Base-by-base conservation (phyloP, 2,888 invertebrate species). In the Neuroscelio doddi region DNA sequence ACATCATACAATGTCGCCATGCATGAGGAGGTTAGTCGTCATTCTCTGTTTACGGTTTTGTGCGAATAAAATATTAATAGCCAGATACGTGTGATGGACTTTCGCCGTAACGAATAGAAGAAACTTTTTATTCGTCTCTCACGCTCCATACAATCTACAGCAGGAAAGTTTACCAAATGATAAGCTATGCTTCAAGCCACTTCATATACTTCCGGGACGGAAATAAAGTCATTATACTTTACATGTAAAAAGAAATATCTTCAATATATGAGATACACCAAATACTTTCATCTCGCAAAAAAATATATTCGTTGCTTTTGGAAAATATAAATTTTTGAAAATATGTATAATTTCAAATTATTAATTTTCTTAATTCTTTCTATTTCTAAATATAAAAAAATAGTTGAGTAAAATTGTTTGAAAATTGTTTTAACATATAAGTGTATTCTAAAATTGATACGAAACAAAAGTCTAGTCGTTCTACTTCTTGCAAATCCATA, bases 401-500 rank as follows among this genome's bases (percentile, higher is more conserved):
- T 5, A 16, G 4, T n/a, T 16, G 3, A 38, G 14, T 38, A 8
- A 5, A 15, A 14, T 38, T 14, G 14, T 8, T 10, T 38, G 3
- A 38, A 15, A 38, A n/a, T n/a, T n/a, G 30, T 39, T 39, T 8
- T 17, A 16, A 17, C 17, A 21, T 39, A 17, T 15, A 36, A 7
- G 36, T 1, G 12, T 7, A 1, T 7, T 9, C 15, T 36, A 7
- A 36, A 9, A 36, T 14, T 12, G 12, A 36, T 36, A 7, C 21
- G 36, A 14, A 36, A 36, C 36, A 36, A 14, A 36, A 36, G 12
- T 36, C 14, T 14, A 32, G 45, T 9, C 51, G 65, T 65, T 65
- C 65, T 44, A 65, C 65, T 65, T 65, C 51, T 42, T 46, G 44
- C 47, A 47, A 59, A 59, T 59, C 50, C 61, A 61, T 61, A 56